Evolutionary conservation across 2,888 invertebrate genomes (phyloP), one percentile per base, ranked within the genome.

Genomic region (Koerneria pararmatus): DNA sequence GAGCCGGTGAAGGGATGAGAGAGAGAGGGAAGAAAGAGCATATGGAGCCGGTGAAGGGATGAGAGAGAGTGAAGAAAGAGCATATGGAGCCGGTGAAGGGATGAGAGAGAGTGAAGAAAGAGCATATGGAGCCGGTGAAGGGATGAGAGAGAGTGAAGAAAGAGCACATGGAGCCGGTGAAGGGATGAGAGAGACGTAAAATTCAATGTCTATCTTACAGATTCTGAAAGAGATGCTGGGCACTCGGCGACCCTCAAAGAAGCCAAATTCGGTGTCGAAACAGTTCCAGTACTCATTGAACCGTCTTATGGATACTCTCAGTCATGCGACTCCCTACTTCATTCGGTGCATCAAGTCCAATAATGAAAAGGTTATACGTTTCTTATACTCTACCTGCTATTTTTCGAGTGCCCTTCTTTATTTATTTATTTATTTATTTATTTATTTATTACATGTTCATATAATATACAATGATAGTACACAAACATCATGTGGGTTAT

Each of bases 311-410:
- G 91, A 91, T 79, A 93, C 94, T 0, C 86, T 95, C 59, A 92
- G 92, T 84, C 91, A 93, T 82, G 90, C 91, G 24, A 90, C 91
- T 84, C 91, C 91, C 8, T 91, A 90, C 85, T 91, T 91, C 84
- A 89, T 91, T 69, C 86, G 95, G 70, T 95, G 95, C 84, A 95
- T 95, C 84, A 95, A 95, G 86, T 93, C 93, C 64, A 95, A 95
- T 85, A 89, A 90, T 68, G 91, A 92, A 75, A 95, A 95, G 88
- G 88, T 88, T 76, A 68, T 8, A 8, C 8, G 11, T 41, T 8
- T 11, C 8, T 11, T 19, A 11, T 11, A n/a, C n/a, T n/a, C n/a
- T n/a, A n/a, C n/a, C n/a, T n/a, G n/a, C n/a, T n/a, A n/a, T n/a
- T n/a, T 54, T n/a, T 54, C 46, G 46, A 11, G 19, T n/a, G n/a